phyloP scores from a whole-genome alignment of 1,140 invertebrate species.

The Caenorhabditis tropicalis region DNA sequence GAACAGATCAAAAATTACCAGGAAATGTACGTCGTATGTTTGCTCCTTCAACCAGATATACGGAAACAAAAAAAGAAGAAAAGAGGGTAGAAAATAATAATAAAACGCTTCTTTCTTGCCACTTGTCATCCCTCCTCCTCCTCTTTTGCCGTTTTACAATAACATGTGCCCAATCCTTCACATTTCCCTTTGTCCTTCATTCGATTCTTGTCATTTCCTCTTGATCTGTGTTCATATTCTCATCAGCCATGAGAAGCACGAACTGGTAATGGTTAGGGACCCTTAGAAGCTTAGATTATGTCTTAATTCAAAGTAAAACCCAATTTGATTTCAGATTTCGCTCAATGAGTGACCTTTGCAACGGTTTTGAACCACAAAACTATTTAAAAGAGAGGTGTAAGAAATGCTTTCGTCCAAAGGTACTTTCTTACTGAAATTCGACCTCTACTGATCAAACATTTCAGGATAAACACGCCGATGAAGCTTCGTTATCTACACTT shows the following conservation, averaged over 20 bases:
- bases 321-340: not conserved
- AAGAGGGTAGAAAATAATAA: constrained; percentile 40
- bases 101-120: constrained; percentile 41
- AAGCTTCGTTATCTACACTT: not conserved
- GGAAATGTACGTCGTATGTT: not conserved
- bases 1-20: not conserved
- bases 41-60: constrained; percentile 26
- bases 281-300: too few species aligned
- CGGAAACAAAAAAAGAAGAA: constrained; percentile 4
- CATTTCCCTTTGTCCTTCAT: constrained; percentile 7
- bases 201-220: constrained; percentile 21
- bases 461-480: constrained; percentile 36
- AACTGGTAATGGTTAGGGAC: not conserved
- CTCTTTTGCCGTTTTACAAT: constrained; percentile 37
- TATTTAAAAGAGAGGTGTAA: constrained; percentile 69
- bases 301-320: not conserved
- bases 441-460: not conserved
- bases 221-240: constrained; percentile 22
- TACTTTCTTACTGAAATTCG: not conserved
- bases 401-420: constrained; percentile 67
- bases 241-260: constrained; percentile 7
- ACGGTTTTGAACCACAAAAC: constrained; percentile 70
- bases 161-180: constrained; percentile 43
- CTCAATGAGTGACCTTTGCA: constrained; percentile 61
- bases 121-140: constrained; percentile 25